Evolutionary conservation across 2,888 invertebrate species (phyloP).

Genomic region (Melanchra persicariae): DNA sequence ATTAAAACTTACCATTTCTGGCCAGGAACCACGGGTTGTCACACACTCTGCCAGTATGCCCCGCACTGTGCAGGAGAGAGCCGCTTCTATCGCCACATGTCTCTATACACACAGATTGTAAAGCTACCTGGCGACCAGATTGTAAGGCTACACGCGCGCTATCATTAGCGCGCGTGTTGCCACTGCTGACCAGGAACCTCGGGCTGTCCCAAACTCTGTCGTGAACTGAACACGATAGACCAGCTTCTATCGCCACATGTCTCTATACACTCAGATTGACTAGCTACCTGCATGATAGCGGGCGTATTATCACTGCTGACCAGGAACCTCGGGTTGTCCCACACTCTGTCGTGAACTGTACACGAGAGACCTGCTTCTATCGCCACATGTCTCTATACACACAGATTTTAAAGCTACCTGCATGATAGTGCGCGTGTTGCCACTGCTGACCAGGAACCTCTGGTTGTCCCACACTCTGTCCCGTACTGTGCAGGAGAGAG

Average conservation of each 20-base stretch:
- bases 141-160: no score
- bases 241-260: background rate
- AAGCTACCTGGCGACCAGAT: slow-evolving; percentile 94
- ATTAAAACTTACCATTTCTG: slow-evolving; percentile 97
- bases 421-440: slow-evolving; percentile 73
- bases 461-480: slow-evolving; percentile 83
- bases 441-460: background rate
- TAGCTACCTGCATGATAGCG: slow-evolving; percentile 94
- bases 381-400: slow-evolving; percentile 66
- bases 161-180: background rate
- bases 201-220: background rate
- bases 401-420: slow-evolving; percentile 90
- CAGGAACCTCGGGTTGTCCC: slow-evolving; percentile 96
- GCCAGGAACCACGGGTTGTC: slow-evolving; percentile 96
- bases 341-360: slow-evolving; percentile 92
- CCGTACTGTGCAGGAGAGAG: slow-evolving; percentile 93
- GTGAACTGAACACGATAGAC: slow-evolving; percentile 36
- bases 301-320: slow-evolving; percentile 98
- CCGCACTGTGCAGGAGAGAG: slow-evolving; percentile 92
- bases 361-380: slow-evolving; percentile 93
- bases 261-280: background rate
- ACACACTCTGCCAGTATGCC: slow-evolving; percentile 93
- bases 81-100: slow-evolving; percentile 91
- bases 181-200: background rate
- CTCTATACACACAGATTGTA: background rate